These are phyloP conservation scores for Xyrichtys novacula DNA, from an alignment of 2,797 vertebrate species.

Conservation along the genomic window DNA sequence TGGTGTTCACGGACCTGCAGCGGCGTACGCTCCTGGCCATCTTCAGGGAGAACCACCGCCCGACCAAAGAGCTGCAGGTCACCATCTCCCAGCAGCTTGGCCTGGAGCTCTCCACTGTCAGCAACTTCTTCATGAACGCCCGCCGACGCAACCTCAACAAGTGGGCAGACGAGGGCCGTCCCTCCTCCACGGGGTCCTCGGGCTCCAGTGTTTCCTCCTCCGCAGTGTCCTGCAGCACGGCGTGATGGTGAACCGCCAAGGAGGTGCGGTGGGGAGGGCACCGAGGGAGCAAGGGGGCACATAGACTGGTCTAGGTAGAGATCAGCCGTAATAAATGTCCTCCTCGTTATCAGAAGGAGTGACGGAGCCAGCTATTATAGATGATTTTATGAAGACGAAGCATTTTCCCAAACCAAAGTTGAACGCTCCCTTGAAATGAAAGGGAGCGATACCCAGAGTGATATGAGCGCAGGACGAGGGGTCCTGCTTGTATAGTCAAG, in stretches of 20 bases:
- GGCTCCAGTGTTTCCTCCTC: constrained; percentile 85
- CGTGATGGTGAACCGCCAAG: constrained; percentile 73
- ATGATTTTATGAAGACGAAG: constrained; percentile 75
- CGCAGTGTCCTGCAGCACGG: constrained; percentile 88
- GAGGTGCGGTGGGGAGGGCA: constrained; percentile 43
- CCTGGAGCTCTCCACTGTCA: constrained; percentile 90
- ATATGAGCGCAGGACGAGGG: constrained; percentile 68
- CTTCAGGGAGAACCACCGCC: constrained; percentile 90
- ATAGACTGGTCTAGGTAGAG: constrained; percentile 80
- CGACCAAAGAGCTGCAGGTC: constrained; percentile 90
- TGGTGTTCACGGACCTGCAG: constrained; percentile 92
- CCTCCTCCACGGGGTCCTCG: constrained; percentile 87
- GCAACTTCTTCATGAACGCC: constrained; percentile 94
- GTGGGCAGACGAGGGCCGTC: constrained; percentile 89
- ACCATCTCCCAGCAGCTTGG: constrained; percentile 91
- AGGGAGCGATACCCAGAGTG: constrained; percentile 67
- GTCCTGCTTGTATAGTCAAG: constrained; percentile 76
- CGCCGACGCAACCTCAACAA: constrained; percentile 90
- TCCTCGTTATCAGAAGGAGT: constrained; percentile 78
- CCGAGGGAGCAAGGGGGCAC: constrained; percentile 70
- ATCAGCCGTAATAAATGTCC: constrained; percentile 77
- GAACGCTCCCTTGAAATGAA: constrained; percentile 68
- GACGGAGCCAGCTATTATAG: constrained; percentile 69
- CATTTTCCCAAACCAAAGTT: constrained; percentile 80
- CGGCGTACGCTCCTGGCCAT: constrained; percentile 89